Percentiles rank a stretch among this genome's conserved stretches.
Conservation (phyloP, 2,888 invertebrate genomes). For the Dolichopus griseipennis region DNA sequence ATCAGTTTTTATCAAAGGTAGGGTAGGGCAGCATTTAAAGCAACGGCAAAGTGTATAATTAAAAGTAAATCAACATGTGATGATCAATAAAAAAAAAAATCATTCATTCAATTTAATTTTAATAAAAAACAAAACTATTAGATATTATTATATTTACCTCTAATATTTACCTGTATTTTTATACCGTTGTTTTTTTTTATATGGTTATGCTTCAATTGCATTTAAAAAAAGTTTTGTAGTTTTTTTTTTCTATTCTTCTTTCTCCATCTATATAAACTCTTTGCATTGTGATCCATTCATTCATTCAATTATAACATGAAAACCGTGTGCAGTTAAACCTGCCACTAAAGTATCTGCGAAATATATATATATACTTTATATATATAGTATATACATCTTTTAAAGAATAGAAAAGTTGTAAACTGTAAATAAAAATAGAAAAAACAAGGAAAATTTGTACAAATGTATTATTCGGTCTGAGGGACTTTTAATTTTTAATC, state of each 20-base stretch:
- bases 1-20: neutral
- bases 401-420: too few relatives aligned
- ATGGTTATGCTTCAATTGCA: slow-evolving; percentile 6
- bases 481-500: too few relatives aligned
- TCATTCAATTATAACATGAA: slow-evolving; percentile 1
- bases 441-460: too few relatives aligned
- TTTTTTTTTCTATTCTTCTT: neutral
- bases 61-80: neutral
- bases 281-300: neutral
- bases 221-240: too few relatives aligned
- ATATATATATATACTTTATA: too few relatives aligned
- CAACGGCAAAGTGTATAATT: neutral
- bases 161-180: neutral
- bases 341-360: neutral
- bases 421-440: too few relatives aligned
- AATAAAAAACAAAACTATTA: neutral
- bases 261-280: too few relatives aligned
- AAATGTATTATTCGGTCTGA: too few relatives aligned
- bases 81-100: neutral
- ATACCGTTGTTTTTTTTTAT: neutral
- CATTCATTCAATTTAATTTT: neutral
- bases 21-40: neutral
- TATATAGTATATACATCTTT: too few relatives aligned
- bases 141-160: neutral
- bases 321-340: neutral